Evolutionary conservation across 35 echinoderm and acorn worm genomes (phyloP), one percentile per base, ranked within the genome.

Genomic region (Heliocidaris erythrogramma): DNA sequence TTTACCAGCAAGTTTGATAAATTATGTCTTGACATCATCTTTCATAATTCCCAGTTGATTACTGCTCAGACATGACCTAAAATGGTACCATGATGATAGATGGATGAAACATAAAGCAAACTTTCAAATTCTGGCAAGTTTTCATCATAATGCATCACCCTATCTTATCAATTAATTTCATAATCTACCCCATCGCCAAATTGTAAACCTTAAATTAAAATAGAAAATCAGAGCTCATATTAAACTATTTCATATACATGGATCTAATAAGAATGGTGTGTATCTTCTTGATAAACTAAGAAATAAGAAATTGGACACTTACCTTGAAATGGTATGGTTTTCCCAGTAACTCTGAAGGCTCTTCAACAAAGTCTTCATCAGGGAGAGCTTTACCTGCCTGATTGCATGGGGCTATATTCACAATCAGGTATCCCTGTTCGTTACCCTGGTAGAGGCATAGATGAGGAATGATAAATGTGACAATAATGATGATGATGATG

Each of bases 251-350:
- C 14, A 9, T 42, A 56, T 56, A 56, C 13, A 13, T 56, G 10
- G 52, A 56, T 0, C 10, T 14, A 56, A 56, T 56, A 10, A 56
- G 52, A 56, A 10, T 56, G 10, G 52, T 56, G 10, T 56, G 52
- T 56, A 56, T 56, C 14, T 56, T 56, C 52, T 10, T 12, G 2
- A 56, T 14, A 11, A 56, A 56, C 10, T 78, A 78, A 24, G 21
- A 69, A 69, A 24, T 5, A 69, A 21, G 24, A 78, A 78, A 14
- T 56, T 56, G 52, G 10, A 32, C 87, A 84, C 65, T 95, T 95
- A 99, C 98, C 97, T 97, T 99, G 85, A 99, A 96, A 61, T 99
- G 96, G 69, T 95, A 99, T 49, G 98, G 98, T 95, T 99, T 99
- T n/a, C 98, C 98, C n/a, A 99, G 95, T 18, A 99, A 91, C 59